Conservation (phyloP, 2,113 vertebrate genomes). For the Scomber scombrus region DNA sequence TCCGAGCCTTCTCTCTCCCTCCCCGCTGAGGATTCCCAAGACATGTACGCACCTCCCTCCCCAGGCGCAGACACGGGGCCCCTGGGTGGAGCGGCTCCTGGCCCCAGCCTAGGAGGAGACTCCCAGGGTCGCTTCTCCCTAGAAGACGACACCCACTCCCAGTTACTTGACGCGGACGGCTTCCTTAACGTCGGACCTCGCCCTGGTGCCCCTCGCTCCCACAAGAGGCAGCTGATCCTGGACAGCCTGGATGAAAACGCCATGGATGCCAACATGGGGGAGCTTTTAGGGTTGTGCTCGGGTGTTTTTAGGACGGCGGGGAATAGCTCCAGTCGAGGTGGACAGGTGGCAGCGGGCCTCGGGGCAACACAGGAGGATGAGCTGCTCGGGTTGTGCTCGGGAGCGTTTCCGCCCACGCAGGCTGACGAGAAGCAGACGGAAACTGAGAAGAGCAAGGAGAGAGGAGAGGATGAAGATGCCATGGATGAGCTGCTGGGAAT, state of each 20-base stretch:
- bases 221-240: slow-evolving; percentile 89
- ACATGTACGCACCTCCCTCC: slow-evolving; percentile 93
- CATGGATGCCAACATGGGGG: slow-evolving; percentile 98
- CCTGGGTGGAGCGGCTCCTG: slow-evolving; percentile 69
- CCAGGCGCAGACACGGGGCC: slow-evolving; percentile 89
- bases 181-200: slow-evolving; percentile 87
- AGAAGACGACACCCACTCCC: slow-evolving; percentile 96
- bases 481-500: slow-evolving; percentile 92
- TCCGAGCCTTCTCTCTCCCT: slow-evolving; percentile 94
- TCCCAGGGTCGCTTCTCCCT: slow-evolving; percentile 92
- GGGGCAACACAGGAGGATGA: slow-evolving; percentile 82
- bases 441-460: neutral
- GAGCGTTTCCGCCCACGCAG: slow-evolving; percentile 75
- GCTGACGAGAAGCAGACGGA: slow-evolving; percentile 11
- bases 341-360: neutral
- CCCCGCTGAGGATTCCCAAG: slow-evolving; percentile 97
- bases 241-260: slow-evolving; percentile 97
- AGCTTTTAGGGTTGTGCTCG: slow-evolving; percentile 93
- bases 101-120: slow-evolving; percentile 79
- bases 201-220: slow-evolving; percentile 64
- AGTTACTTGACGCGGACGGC: slow-evolving; percentile 96
- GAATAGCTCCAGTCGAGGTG: neutral
- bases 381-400: slow-evolving; percentile 85
- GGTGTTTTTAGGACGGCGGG: slow-evolving; percentile 85
- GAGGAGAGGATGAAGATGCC: slow-evolving; percentile 56